phyloP scores from a whole-genome alignment of 2,888 invertebrate species.

The Cheilosia vulpina region DNA sequence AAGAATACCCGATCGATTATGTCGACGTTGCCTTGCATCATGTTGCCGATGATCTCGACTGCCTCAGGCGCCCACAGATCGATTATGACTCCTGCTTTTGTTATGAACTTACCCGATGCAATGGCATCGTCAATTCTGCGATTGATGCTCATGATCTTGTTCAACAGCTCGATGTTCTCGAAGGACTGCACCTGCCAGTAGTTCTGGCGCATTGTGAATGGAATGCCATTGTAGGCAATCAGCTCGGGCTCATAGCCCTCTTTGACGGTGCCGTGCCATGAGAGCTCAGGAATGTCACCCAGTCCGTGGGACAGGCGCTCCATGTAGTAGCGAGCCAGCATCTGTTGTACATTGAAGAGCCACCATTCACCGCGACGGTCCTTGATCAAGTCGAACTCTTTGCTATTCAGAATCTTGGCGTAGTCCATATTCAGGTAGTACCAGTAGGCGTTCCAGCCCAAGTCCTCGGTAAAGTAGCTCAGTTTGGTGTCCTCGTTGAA shows the following conservation, averaged over 20 bases:
- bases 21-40: slow-evolving; percentile 85
- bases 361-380: slow-evolving; percentile 87
- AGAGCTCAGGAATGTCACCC: slow-evolving; percentile 87
- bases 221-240: slow-evolving; percentile 87
- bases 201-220: slow-evolving; percentile 87
- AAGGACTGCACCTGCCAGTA: slow-evolving; percentile 84
- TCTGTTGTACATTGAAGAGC: slow-evolving; percentile 88
- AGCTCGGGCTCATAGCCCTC: slow-evolving; percentile 88
- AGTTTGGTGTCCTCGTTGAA: slow-evolving; percentile 85
- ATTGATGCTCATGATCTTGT: slow-evolving; percentile 79
- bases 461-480: slow-evolving; percentile 90
- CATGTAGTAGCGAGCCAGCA: slow-evolving; percentile 89
- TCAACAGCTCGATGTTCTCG: slow-evolving; percentile 80
- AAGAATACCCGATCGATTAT: slow-evolving; percentile 79
- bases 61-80: slow-evolving; percentile 83
- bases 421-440: slow-evolving; percentile 86
- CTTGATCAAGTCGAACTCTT: slow-evolving; percentile 84
- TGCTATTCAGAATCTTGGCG: slow-evolving; percentile 87
- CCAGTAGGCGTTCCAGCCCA: slow-evolving; percentile 87
- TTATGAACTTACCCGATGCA: slow-evolving; percentile 83
- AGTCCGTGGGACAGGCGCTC: slow-evolving; percentile 89
- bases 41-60: slow-evolving; percentile 85
- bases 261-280: slow-evolving; percentile 84
- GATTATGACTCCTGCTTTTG: slow-evolving; percentile 77
- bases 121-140: slow-evolving; percentile 84